Conservation (phyloP, 2,888 invertebrate genomes). For the Sipunculus nudus region DNA sequence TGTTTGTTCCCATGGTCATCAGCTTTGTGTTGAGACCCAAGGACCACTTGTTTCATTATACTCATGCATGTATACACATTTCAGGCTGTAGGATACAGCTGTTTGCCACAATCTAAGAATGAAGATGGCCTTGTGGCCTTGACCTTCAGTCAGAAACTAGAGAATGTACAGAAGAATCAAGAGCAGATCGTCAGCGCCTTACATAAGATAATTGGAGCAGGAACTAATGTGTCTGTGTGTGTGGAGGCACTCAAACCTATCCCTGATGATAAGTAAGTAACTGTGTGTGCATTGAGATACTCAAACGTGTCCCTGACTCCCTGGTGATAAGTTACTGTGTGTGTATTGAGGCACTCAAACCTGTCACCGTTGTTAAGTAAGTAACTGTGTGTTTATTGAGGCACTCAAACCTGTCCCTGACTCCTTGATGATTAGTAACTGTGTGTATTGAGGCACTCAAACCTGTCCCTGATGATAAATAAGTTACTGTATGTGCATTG, state of each 20-base stretch:
- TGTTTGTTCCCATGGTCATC: not conserved
- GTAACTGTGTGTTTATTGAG: too few relatives aligned
- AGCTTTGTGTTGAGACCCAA: not conserved
- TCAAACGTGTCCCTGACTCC: too few relatives aligned
- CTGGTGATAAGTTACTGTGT: too few relatives aligned
- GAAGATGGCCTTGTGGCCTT: constrained; percentile 91
- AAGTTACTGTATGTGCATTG: too few relatives aligned
- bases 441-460: too few relatives aligned
- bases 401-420: too few relatives aligned
- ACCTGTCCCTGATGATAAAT: too few relatives aligned
- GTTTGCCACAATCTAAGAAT: constrained; percentile 85
- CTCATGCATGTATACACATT: not conserved
- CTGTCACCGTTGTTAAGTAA: too few relatives aligned
- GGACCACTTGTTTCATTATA: not conserved
- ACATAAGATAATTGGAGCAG: constrained; percentile 76
- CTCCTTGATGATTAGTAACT: too few relatives aligned
- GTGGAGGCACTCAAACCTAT: constrained; percentile 33
- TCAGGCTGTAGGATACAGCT: constrained; percentile 87
- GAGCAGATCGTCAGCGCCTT: constrained; percentile 70
- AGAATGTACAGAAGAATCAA: constrained; percentile 81
- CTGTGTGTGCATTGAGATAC: too few relatives aligned
- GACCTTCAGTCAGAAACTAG: constrained; percentile 82
- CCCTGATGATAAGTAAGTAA: constrained; percentile 38
- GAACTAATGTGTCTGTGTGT: constrained; percentile 75
- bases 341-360: too few relatives aligned